Base-by-base conservation (phyloP, 1,140 invertebrate species). In the Hyles vespertilio region DNA sequence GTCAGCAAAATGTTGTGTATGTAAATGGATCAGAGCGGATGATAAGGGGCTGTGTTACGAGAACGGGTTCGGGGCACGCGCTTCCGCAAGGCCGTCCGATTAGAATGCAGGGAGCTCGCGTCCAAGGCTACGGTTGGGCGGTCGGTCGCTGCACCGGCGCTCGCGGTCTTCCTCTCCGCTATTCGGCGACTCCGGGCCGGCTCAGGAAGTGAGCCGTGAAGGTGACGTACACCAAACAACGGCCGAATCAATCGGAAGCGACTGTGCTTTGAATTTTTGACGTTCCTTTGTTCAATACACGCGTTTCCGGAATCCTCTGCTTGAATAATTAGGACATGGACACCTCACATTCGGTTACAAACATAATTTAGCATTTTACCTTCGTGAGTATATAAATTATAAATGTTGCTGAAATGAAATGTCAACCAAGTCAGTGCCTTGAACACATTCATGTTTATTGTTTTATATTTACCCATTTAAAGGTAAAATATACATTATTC, bases 41-140 rank as follows among this genome's bases (percentile, higher is more conserved):
- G 65, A 77, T 74, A 72, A 76, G 74, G 69, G 67, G 61, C 56
- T 69, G 65, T 83, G 74, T 84, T 86, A 85, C 76, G 85, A 88
- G 82, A 88, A 63, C 79, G 65, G 63, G 67, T 67, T 63, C 58
- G 71, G 72, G 63, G 72, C 81, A 81, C 78, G 77, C 81, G 74
- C 81, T 87, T 88, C 82, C 81, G 82, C 82, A 85, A 88, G 85
- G 85, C 85, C 85, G 79, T 70, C 59, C 69, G 78, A 85, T 88
- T 88, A 89, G 80, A 83, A 89, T 87, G 84, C 85, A 84, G 74
- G 75, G 77, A 77, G 84, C 85, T 85, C 79, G 81, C 84, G 79
- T 77, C 84, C 85, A 88, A 88, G 85, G 85, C 82, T 85, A 75
- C 68, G 72, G 56, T 67, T 67, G 71, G 63, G 70, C 76, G 79